These are phyloP conservation scores for Glyphotaelius pellucidus DNA, from an alignment of 2,888 invertebrate genomes.

Conservation along the genomic window DNA sequence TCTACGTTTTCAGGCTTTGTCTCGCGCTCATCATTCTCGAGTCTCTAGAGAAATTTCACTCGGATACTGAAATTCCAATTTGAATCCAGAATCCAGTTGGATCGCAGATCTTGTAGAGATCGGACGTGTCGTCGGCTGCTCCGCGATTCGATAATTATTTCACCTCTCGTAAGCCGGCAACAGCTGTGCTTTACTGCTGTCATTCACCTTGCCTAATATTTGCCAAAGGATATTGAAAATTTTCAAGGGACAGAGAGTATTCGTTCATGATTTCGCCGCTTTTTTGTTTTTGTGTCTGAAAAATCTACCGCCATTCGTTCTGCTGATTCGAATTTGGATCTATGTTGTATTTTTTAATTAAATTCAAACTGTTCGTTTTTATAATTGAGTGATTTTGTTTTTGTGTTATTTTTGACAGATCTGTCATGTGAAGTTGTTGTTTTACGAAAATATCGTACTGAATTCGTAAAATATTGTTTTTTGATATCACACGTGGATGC, in stretches of 20 bases:
- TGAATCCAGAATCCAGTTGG: constrained; percentile 22
- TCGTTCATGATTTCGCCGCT: neutral
- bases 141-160: neutral
- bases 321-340: neutral
- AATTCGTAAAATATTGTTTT: neutral
- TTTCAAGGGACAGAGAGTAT: neutral
- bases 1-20: neutral
- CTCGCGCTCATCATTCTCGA: neutral
- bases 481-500: neutral
- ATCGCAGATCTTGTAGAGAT: neutral
- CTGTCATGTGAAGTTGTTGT: neutral
- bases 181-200: constrained; percentile 41
- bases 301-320: neutral
- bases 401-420: neutral
- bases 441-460: neutral
- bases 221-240: neutral
- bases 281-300: constrained; percentile 19
- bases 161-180: constrained; percentile 35
- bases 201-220: neutral
- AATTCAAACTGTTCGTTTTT: neutral
- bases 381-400: neutral
- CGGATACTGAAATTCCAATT: neutral
- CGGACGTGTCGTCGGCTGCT: neutral
- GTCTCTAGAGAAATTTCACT: constrained; percentile 15
- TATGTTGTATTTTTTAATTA: neutral